phyloP scores from a whole-genome alignment of 2,113 vertebrate species.

The Hymenochirus boettgeri region DNA sequence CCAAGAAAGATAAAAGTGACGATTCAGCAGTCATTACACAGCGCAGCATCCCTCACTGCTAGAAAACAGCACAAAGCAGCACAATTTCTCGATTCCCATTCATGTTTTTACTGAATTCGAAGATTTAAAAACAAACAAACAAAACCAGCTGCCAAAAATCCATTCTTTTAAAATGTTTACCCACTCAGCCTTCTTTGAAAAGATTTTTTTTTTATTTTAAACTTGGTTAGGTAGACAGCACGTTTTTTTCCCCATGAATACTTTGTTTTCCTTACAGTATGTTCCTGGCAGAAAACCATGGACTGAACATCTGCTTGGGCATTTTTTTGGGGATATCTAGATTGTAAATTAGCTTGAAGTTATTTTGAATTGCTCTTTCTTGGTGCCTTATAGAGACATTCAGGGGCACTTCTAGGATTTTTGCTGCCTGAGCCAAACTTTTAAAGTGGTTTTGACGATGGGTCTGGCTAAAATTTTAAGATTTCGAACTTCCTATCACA shows the following conservation, averaged over 20 bases:
- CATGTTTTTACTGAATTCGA: conserved; percentile 20
- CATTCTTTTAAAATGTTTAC: conserved; percentile 19
- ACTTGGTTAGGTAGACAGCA: conserved; percentile 16
- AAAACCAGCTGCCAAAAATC: conserved; percentile 32
- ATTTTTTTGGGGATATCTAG: conserved; percentile 1
- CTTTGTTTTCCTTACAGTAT: conserved; percentile 22
- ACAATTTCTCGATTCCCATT: conserved; percentile 2
- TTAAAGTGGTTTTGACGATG: no score
- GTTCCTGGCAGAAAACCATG: conserved; percentile 28
- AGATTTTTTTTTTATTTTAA: conserved; percentile 11
- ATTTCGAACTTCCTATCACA: no score
- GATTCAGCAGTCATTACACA: conserved; percentile 10
- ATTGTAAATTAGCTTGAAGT: not conserved
- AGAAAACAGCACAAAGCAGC: conserved; percentile 5
- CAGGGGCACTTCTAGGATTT: no score
- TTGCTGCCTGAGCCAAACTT: no score
- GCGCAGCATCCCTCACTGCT: conserved; percentile 1
- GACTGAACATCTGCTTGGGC: conserved; percentile 18
- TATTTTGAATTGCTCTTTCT: not conserved
- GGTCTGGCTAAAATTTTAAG: no score
- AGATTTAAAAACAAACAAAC: conserved; percentile 32
- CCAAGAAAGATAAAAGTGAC: not conserved
- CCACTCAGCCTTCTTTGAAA: conserved; percentile 14
- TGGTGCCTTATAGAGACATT: no score
- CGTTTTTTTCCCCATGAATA: conserved; percentile 28